A percentile compares a stretch with the other conserved stretches of the same genome.
These are phyloP conservation scores for Sylvicapra grimmia DNA, from an alignment of 2,113 vertebrate genomes.

Conservation along the genomic window DNA sequence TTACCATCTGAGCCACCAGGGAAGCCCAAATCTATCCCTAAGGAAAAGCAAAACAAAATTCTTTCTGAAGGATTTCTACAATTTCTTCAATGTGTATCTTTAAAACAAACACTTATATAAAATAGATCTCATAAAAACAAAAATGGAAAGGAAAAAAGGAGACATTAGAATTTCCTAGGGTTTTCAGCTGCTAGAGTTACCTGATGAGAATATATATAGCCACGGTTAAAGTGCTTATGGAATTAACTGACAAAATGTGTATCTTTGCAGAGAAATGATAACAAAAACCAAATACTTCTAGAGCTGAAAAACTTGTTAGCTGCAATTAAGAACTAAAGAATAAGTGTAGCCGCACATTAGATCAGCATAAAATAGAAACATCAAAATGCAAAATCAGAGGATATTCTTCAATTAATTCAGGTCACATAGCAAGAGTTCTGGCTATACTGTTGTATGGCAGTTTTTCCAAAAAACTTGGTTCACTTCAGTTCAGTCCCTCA, in stretches of 20 bases:
- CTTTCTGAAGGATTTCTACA: neutral
- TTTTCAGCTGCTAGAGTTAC: neutral
- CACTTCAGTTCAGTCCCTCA: too few relatives aligned
- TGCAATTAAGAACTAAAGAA: neutral
- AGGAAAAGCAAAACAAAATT: neutral
- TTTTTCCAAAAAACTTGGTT: too few relatives aligned
- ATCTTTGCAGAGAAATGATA: neutral
- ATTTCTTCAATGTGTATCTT: neutral
- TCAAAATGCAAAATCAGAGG: neutral
- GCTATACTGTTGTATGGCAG: neutral
- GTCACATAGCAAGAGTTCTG: neutral
- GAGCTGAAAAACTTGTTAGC: neutral
- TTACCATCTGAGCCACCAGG: too few relatives aligned
- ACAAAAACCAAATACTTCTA: neutral
- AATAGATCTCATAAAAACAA: rapidly evolving
- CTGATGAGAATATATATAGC: rapidly evolving
- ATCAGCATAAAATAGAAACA: neutral
- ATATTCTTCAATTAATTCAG: neutral
- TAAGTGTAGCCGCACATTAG: rapidly evolving
- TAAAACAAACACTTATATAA: neutral
- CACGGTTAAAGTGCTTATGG: neutral
- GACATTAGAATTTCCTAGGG: neutral
- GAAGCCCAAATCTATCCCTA: neutral
- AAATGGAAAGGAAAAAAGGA: neutral
- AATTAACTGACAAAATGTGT: neutral